A percentile compares a stretch with the other conserved stretches of the same genome.
These are phyloP conservation scores for Lasioglossum vierecki DNA, from an alignment of 2,888 invertebrate species.

Conservation along the genomic window DNA sequence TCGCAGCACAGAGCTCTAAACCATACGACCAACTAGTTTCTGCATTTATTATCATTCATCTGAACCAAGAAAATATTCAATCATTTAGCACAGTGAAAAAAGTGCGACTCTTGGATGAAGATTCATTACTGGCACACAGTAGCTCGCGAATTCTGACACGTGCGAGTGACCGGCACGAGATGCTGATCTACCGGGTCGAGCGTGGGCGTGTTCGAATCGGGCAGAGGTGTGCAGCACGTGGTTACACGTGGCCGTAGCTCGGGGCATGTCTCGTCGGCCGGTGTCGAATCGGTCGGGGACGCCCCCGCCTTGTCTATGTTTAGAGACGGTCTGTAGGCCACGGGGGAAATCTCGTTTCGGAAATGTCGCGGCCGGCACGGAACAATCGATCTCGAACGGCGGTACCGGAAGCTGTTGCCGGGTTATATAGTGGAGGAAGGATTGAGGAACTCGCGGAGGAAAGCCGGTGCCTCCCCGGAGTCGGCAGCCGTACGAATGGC, in stretches of 20 bases:
- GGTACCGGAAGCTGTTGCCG: not conserved
- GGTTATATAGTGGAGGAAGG: not conserved
- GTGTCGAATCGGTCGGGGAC: not conserved
- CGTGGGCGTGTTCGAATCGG: not conserved
- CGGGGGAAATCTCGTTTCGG: constrained; percentile 22
- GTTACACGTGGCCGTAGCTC: constrained; percentile 62
- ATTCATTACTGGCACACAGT: too few species aligned
- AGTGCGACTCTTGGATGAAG: too few species aligned
- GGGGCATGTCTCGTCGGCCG: not conserved
- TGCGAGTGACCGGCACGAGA: not conserved
- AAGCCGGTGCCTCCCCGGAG: not conserved
- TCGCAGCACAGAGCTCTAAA: too few species aligned
- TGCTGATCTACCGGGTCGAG: constrained; percentile 48
- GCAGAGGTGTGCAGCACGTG: constrained; percentile 25
- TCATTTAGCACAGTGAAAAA: too few species aligned
- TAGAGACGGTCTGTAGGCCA: constrained; percentile 33
- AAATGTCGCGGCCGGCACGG: constrained; percentile 5
- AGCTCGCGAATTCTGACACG: not conserved
- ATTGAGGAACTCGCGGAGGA: not conserved
- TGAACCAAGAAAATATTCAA: too few species aligned
- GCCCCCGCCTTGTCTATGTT: constrained; percentile 47
- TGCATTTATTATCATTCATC: too few species aligned
- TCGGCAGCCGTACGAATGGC: not conserved
- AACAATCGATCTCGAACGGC: not conserved
- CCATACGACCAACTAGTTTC: too few species aligned